Conservation (phyloP, 1,140 invertebrate species). For the Anastrepha ludens region DNA sequence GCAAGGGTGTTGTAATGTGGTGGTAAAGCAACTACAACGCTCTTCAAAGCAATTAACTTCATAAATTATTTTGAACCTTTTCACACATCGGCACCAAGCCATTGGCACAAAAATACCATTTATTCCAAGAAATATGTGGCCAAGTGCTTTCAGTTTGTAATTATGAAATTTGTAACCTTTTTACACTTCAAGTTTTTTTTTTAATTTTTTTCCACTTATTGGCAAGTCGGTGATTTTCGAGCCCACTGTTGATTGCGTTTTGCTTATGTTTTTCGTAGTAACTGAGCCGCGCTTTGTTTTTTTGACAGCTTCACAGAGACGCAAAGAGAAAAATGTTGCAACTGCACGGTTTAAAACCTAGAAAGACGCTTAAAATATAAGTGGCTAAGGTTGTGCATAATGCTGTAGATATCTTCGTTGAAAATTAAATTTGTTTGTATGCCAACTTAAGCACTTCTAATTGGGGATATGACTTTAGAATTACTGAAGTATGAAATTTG, state of each 20-base stretch:
- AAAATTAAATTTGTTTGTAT: too few relatives aligned
- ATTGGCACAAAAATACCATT: not conserved
- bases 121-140: not conserved
- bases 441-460: too few relatives aligned
- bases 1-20: not conserved
- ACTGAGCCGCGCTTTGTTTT: too few relatives aligned
- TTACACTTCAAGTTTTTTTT: conserved; percentile 19
- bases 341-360: too few relatives aligned
- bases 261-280: not conserved
- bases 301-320: too few relatives aligned
- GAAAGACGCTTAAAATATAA: too few relatives aligned
- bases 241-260: not conserved
- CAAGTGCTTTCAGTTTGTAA: conserved; percentile 37
- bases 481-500: too few relatives aligned
- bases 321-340: too few relatives aligned
- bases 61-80: conserved; percentile 19
- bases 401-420: too few relatives aligned
- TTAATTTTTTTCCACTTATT: not conserved
- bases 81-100: not conserved
- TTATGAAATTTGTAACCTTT: conserved; percentile 42
- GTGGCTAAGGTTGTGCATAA: too few relatives aligned
- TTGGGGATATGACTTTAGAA: too few relatives aligned
- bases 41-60: conserved; percentile 38
- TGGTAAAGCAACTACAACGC: not conserved
- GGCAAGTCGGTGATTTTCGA: not conserved